These are phyloP conservation scores for Neoscelio sp. DNA, from an alignment of 2,888 invertebrate genomes.

Conservation along the genomic window DNA sequence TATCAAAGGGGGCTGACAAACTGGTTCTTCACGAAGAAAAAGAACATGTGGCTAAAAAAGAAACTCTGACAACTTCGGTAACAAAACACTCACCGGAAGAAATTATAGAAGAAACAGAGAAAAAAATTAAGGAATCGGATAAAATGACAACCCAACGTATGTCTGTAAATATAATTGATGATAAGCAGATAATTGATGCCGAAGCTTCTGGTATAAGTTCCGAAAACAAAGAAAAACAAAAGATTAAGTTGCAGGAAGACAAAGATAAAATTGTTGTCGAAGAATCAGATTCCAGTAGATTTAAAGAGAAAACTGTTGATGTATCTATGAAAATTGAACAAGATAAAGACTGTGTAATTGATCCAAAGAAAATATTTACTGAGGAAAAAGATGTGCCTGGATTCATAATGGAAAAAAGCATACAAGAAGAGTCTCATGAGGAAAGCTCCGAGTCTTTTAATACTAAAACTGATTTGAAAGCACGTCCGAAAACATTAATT, in stretches of 20 bases:
- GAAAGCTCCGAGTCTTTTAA: slow-evolving; percentile 72
- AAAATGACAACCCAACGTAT: slow-evolving; percentile 72
- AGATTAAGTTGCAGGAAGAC: slow-evolving; percentile 72
- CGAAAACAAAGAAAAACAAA: slow-evolving; percentile 72
- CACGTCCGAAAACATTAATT: slow-evolving; percentile 52
- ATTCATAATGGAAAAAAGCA: slow-evolving; percentile 68
- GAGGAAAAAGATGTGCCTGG: slow-evolving; percentile 63
- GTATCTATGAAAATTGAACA: slow-evolving; percentile 75
- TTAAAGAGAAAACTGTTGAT: slow-evolving; percentile 74
- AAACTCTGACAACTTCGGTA: slow-evolving; percentile 73
- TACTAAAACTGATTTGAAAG: slow-evolving; percentile 62
- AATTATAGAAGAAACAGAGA: slow-evolving; percentile 73
- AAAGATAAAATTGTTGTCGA: slow-evolving; percentile 72
- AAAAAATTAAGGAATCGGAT: slow-evolving; percentile 72
- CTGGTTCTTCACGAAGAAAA: slow-evolving; percentile 76
- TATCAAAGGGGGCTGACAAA: slow-evolving; percentile 74
- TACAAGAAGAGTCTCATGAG: slow-evolving; percentile 71
- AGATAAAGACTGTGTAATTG: slow-evolving; percentile 68
- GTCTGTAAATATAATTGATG: slow-evolving; percentile 74
- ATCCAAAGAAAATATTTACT: slow-evolving; percentile 43
- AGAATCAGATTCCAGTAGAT: slow-evolving; percentile 70
- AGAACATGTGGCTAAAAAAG: slow-evolving; percentile 74
- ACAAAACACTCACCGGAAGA: slow-evolving; percentile 75
- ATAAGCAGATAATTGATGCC: slow-evolving; percentile 76
- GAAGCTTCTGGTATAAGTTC: slow-evolving; percentile 71